These are phyloP conservation scores for Lissonota sp. DNA, from an alignment of 2,888 invertebrate genomes.

Conservation along the genomic window DNA sequence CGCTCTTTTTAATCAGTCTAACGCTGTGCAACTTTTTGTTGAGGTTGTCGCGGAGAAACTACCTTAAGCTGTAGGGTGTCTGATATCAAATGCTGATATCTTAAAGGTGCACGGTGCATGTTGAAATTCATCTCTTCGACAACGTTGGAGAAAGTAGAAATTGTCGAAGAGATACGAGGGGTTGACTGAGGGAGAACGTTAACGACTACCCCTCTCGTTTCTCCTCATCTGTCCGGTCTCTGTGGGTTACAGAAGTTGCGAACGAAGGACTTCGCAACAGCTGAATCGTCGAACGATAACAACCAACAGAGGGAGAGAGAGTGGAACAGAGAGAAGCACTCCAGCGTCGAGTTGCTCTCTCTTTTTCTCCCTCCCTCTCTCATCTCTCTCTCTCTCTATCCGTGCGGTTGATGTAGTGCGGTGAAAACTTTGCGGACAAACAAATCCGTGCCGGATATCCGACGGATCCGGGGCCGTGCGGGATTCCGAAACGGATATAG, in stretches of 20 bases:
- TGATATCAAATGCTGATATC: too few species aligned
- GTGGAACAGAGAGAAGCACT: conserved; percentile 22
- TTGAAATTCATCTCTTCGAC: too few species aligned
- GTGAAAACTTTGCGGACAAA: conserved; percentile 82
- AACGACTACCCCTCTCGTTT: conserved; percentile 38
- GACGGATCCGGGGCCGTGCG: conserved; percentile 72
- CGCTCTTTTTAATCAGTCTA: too few species aligned
- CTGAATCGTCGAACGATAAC: conserved; percentile 76
- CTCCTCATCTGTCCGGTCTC: conserved; percentile 38
- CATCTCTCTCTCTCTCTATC: too few species aligned
- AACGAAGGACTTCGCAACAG: conserved; percentile 79
- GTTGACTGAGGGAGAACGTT: too few species aligned
- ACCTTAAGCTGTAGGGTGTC: too few species aligned
- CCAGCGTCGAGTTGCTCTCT: conserved; percentile 7
- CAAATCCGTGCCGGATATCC: conserved; percentile 82
- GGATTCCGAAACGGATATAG: conserved; percentile 70
- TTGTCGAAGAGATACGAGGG: too few species aligned
- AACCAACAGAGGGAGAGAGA: conserved; percentile 32
- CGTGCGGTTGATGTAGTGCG: conserved; percentile 79
- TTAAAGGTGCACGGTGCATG: too few species aligned
- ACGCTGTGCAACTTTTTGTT: too few species aligned
- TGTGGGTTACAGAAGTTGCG: conserved; percentile 72
- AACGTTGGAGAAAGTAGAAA: too few species aligned
- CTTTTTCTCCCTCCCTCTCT: conserved; percentile 20
- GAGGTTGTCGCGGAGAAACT: too few species aligned